A percentile compares a stretch with the other conserved stretches of the same genome.
These are phyloP conservation scores for Syndactyla subalaris DNA, from an alignment of 2,797 vertebrate species.

Conservation along the genomic window DNA sequence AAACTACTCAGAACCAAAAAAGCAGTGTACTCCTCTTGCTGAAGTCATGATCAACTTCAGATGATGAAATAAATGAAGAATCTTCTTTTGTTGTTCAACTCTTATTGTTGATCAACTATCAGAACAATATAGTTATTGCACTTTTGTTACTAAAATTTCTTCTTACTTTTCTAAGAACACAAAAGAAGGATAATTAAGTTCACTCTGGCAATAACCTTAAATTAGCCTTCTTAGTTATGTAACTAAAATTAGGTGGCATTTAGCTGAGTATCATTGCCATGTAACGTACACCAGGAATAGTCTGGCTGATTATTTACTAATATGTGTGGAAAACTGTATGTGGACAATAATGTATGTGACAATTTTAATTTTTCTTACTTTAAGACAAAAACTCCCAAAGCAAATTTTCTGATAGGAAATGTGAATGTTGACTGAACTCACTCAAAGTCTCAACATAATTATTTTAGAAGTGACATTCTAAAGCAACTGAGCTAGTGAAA, in stretches of 20 bases:
- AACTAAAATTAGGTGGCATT: neutral
- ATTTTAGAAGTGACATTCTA: neutral
- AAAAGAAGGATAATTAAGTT: neutral
- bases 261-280: neutral
- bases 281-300: neutral
- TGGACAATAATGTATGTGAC: neutral
- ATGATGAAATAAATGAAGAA: neutral
- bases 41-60: neutral
- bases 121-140: neutral
- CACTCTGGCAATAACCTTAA: neutral
- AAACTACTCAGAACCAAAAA: neutral
- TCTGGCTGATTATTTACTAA: neutral
- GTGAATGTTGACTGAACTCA: neutral
- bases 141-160: neutral
- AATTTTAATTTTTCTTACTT: neutral
- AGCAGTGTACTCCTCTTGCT: neutral
- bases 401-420: neutral
- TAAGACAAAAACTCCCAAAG: neutral
- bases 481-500: neutral
- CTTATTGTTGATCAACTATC: neutral
- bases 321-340: neutral
- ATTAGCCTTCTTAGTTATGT: neutral
- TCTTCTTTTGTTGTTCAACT: neutral
- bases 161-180: neutral
- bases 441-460: neutral